Conservation (phyloP, 2,113 vertebrate genomes). For the Chloroceryle aenea region DNA sequence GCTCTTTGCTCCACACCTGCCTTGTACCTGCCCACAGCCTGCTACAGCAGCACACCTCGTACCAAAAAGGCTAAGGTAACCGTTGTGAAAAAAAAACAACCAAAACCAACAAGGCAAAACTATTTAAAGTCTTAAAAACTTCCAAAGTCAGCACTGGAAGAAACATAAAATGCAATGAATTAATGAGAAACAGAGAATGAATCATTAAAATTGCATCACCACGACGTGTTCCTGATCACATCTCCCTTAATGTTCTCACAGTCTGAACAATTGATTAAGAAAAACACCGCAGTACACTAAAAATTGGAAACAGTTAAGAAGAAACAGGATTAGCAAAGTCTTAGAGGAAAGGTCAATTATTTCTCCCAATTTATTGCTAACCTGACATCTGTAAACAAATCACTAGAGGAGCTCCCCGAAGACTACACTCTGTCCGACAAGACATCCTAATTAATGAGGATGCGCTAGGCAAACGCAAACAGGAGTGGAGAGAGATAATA, state of each 20-base stretch:
- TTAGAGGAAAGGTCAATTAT: slow-evolving; percentile 68
- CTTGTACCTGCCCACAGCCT: not conserved
- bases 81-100: too few relatives aligned
- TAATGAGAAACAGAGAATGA: slow-evolving; percentile 38
- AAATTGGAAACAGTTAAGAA: slow-evolving; percentile 44
- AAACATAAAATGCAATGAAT: slow-evolving; percentile 25
- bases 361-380: slow-evolving; percentile 56
- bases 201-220: slow-evolving; percentile 52
- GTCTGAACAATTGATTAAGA: slow-evolving; percentile 63
- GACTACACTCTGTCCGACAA: slow-evolving; percentile 14
- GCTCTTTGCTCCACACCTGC: not conserved
- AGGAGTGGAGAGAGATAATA: not conserved
- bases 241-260: slow-evolving; percentile 26
- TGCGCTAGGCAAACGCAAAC: not conserved
- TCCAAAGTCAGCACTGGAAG: slow-evolving; percentile 32
- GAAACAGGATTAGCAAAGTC: slow-evolving; percentile 55
- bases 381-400: slow-evolving; percentile 69
- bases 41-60: not conserved
- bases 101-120: too few relatives aligned
- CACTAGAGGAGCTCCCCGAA: not conserved
- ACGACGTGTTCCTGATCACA: not conserved
- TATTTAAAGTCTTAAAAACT: not conserved
- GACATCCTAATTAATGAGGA: slow-evolving; percentile 58
- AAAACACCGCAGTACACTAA: not conserved
- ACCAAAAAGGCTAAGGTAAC: not conserved